Evolutionary conservation across 2,797 vertebrate genomes (phyloP), one percentile per base, ranked within the genome.

Genomic region (Macropodus opercularis): DNA sequence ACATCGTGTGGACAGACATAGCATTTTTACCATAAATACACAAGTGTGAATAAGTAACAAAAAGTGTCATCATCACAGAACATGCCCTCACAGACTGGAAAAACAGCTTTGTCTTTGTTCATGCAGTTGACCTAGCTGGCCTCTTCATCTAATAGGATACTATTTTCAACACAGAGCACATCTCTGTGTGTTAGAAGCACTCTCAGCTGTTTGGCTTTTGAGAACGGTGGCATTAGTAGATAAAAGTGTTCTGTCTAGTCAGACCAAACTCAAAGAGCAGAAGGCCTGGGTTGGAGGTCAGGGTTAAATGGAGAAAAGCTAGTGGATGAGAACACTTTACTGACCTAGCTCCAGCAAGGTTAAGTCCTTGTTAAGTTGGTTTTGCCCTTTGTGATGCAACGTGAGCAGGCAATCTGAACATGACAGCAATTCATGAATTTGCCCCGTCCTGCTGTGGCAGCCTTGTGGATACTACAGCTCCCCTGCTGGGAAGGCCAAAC

Each of bases 101-200:
- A 88, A 90, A 90, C 87, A 88, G 85, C 87, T 90, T 89, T 85
- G 78, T 73, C 83, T 90, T 86, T 89, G 88, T 90, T 89, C 77
- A 15, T 62, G 71, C 56, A 36, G 80, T 85, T 90, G 89, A 88
- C 85, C 84, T 51, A 81, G 73, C 83, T 68, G 63, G 73, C 73
- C 87, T 85, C 85, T 83, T 88, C 69, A 87, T 88, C 77, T 78
- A 58, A 72, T 57, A 67, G 65, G 53, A 69, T 75, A 77, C 83
- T 85, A 88, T 87, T 90, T 89, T 69, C 81, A 85, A 84, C 85
- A 90, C 86, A 89, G 78, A 85, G 80, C 11, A 13, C 51, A 43
- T 62, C 77, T 79, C 80, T 85, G 81, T 91, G 81, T 91, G 70
- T 77, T 51, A 6, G 59, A 34, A 19, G 32, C 40, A 32, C 61